Evolutionary conservation across 2,113 vertebrate genomes (phyloP).

Genomic region (Callionymus lyra): DNA sequence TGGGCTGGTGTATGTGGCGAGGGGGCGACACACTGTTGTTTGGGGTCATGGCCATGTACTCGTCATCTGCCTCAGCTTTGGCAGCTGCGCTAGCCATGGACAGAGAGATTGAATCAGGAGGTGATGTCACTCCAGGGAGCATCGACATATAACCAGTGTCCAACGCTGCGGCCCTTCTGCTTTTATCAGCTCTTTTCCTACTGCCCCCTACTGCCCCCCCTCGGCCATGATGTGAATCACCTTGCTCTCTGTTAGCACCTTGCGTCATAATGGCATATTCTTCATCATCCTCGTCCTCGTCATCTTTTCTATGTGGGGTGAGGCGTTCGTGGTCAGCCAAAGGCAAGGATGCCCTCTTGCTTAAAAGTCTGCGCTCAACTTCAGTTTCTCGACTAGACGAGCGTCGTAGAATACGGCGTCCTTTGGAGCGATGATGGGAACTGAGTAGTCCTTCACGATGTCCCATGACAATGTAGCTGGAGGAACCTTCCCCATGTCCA

Average conservation of each 20-base stretch:
- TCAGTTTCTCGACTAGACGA: constrained; percentile 64
- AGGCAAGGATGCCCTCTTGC: constrained; percentile 67
- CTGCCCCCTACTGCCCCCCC: constrained; percentile 21
- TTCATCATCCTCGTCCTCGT: constrained; percentile 63
- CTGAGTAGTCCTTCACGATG: constrained; percentile 52
- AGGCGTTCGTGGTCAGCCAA: constrained; percentile 55
- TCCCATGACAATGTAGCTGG: constrained; percentile 72
- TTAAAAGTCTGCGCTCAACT: constrained; percentile 59
- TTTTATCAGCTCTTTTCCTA: constrained; percentile 45
- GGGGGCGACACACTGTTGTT: constrained; percentile 68
- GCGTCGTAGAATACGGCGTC: constrained; percentile 57
- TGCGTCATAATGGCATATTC: constrained; percentile 60
- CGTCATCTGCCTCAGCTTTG: constrained; percentile 53
- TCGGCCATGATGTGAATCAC: constrained; percentile 33
- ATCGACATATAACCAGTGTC: constrained; percentile 71
- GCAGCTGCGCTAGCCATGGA: constrained; percentile 38
- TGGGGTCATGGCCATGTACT: constrained; percentile 73
- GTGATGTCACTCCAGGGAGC: constrained; percentile 67
- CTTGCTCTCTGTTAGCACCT: constrained; percentile 44
- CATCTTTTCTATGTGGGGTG: constrained; percentile 46
- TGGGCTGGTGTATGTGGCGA: constrained; percentile 57
- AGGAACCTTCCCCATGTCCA: constrained; percentile 45
- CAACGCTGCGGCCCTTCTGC: constrained; percentile 26
- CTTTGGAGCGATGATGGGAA: constrained; percentile 60
- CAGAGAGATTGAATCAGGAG: constrained; percentile 59